phyloP scores from a whole-genome alignment of 2,797 vertebrate genomes.

The Amniataba percoides region DNA sequence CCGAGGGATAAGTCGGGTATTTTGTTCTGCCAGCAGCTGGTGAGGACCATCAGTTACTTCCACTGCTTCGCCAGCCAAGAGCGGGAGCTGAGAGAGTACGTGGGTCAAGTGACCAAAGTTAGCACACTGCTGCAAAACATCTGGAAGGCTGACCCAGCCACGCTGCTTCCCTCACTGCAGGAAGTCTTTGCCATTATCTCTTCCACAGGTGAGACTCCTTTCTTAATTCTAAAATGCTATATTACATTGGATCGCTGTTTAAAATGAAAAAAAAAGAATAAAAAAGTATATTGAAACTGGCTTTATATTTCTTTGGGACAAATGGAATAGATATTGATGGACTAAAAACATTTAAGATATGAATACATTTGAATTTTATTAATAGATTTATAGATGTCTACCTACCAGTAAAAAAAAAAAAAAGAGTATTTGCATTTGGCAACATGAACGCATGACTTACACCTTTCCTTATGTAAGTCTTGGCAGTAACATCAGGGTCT shows the following conservation, averaged over 20 bases:
- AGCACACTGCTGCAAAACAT: constrained; percentile 93
- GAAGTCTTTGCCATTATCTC: constrained; percentile 98
- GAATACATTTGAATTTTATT: not conserved
- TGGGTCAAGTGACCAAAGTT: constrained; percentile 94
- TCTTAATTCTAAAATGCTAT: not conserved
- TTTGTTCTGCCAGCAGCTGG: constrained; percentile 97
- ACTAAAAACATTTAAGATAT: not conserved
- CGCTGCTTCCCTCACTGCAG: constrained; percentile 94
- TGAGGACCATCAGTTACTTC: constrained; percentile 96
- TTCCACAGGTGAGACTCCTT: constrained; percentile 89
- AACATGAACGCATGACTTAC: constrained; percentile 1
- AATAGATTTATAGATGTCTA: not conserved
- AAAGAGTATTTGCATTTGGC: constrained; percentile 16
- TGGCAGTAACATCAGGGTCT: not conserved
- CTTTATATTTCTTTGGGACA: not conserved
- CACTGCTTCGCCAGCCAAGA: constrained; percentile 91
- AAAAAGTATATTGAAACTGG: not conserved
- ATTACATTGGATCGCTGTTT: not conserved
- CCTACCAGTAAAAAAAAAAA: not conserved
- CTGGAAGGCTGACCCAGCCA: constrained; percentile 95
- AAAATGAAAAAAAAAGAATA: not conserved
- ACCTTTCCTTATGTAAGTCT: constrained; percentile 6
- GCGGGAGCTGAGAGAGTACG: constrained; percentile 92
- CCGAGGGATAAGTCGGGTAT: constrained; percentile 91
- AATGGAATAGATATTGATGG: not conserved